A percentile compares a stretch with the other conserved stretches of the same genome.
Conservation (phyloP, 92 coral and sea anemone species). For the Zoanthus gigantus region DNA sequence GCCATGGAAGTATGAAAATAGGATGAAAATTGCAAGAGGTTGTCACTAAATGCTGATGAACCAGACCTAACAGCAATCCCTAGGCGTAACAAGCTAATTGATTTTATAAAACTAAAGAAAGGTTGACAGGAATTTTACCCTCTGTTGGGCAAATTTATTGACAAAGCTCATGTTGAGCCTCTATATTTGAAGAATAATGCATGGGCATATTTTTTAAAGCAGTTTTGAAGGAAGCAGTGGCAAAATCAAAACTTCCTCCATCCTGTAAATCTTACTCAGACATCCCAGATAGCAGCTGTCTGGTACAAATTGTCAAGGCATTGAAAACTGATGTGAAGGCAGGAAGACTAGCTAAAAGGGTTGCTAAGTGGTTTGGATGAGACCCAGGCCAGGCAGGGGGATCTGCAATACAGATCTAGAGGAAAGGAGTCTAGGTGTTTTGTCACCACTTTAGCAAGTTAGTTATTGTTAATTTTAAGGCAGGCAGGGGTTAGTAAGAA, state of each 20-base stretch:
- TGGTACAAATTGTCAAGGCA: conserved; percentile 52
- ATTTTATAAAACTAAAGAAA: conserved; percentile 35
- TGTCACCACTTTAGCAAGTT: conserved; percentile 63
- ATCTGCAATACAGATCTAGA: conserved; percentile 60
- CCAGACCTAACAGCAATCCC: background rate
- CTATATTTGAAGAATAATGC: conserved; percentile 73
- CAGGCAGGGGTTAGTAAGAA: conserved; percentile 57
- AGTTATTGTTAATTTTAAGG: conserved; percentile 50
- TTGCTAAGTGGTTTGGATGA: conserved; percentile 65
- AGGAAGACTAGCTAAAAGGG: conserved; percentile 60
- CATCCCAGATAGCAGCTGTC: conserved; percentile 54
- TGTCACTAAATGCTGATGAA: conserved; percentile 31
- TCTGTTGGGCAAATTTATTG: conserved; percentile 52
- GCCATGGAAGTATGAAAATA: conserved; percentile 65
- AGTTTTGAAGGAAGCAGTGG: conserved; percentile 60
- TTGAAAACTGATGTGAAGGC: conserved; percentile 57
- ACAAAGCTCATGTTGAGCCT: conserved; percentile 69
- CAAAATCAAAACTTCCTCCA: conserved; percentile 41
- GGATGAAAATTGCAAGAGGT: conserved; percentile 55
- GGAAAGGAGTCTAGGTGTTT: conserved; percentile 65
- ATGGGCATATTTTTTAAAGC: conserved; percentile 68
- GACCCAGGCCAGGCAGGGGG: conserved; percentile 62
- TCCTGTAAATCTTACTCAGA: conserved; percentile 56
- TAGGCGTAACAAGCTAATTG: conserved; percentile 10
- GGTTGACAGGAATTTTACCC: conserved; percentile 67